These are phyloP conservation scores for Gallinago jamesoni DNA, from an alignment of 2,113 vertebrate species.

Conservation along the genomic window DNA sequence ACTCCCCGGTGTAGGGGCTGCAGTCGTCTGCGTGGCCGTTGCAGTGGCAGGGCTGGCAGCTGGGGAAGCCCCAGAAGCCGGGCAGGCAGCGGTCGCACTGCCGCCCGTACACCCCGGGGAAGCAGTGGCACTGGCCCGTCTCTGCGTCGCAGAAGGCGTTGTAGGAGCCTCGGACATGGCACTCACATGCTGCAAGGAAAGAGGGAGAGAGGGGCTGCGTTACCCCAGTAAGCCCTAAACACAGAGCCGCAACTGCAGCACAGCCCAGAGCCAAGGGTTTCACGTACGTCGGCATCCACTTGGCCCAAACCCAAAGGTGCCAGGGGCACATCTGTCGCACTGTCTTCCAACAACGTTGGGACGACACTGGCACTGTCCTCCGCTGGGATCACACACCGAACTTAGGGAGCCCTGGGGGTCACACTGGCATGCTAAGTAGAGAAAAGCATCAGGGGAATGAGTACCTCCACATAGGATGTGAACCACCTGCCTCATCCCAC, in stretches of 20 bases:
- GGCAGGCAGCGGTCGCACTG: constrained; percentile 91
- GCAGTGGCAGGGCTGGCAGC: constrained; percentile 89
- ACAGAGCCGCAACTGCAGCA: fast-evolving
- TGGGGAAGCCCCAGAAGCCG: constrained; percentile 92
- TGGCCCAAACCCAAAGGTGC: constrained; percentile 92
- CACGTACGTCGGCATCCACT: constrained; percentile 89
- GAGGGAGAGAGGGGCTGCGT: not conserved
- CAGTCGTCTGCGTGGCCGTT: constrained; percentile 89
- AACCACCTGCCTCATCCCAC: not conserved
- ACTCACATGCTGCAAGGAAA: constrained; percentile 83
- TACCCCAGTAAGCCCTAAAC: not conserved
- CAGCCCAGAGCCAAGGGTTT: not conserved
- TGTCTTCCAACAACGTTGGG: constrained; percentile 88
- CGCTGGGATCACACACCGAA: constrained; percentile 88
- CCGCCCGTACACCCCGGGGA: constrained; percentile 81
- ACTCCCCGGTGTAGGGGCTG: constrained; percentile 81
- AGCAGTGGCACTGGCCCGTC: constrained; percentile 90
- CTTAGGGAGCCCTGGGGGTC: constrained; percentile 95
- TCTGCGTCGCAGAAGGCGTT: constrained; percentile 81
- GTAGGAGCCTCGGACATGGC: constrained; percentile 85
- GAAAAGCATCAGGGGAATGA: not conserved
- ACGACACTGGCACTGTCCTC: constrained; percentile 93
- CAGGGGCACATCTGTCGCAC: constrained; percentile 87
- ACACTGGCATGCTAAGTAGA: constrained; percentile 86
- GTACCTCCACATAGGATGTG: fast-evolving